Percentiles rank a stretch among this genome's conserved stretches.
phyloP scores from a whole-genome alignment of 2,113 vertebrate genomes.

The Australoheros scitulus region DNA sequence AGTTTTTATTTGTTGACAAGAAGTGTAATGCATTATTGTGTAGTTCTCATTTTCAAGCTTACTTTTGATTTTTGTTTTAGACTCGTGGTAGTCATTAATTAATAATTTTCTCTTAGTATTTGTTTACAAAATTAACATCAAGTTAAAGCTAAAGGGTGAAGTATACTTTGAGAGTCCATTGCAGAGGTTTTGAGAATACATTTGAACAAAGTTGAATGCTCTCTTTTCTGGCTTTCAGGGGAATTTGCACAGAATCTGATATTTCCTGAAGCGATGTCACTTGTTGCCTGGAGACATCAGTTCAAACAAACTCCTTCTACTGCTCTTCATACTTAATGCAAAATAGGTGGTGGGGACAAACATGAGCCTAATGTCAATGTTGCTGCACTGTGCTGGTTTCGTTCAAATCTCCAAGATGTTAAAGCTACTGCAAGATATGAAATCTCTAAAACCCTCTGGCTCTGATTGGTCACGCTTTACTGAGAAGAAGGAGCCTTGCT shows the following conservation, averaged over 20 bases:
- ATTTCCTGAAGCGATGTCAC: neutral
- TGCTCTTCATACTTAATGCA: neutral
- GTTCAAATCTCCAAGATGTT: conserved; percentile 30
- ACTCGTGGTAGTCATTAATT: neutral
- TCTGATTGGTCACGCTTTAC: conserved; percentile 48
- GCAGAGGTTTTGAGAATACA: neutral
- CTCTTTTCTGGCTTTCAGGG: neutral
- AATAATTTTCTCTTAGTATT: too few relatives aligned
- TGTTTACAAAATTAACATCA: neutral
- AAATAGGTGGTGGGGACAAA: neutral
- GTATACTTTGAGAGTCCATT: neutral
- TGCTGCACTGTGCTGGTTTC: neutral
- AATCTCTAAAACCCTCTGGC: conserved; percentile 34
- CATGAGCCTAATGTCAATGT: neutral
- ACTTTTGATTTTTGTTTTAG: neutral
- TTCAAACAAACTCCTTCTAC: neutral
- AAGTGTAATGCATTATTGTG: neutral
- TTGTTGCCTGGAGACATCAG: neutral
- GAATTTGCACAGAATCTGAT: neutral
- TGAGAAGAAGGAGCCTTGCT: conserved; percentile 43
- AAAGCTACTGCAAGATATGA: conserved; percentile 11
- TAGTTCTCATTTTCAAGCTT: neutral
- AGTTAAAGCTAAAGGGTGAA: neutral
- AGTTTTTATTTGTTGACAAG: neutral
- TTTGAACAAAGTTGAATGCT: neutral